Conservation (phyloP, 2,888 invertebrate species). For the Mythimna lalbum region DNA sequence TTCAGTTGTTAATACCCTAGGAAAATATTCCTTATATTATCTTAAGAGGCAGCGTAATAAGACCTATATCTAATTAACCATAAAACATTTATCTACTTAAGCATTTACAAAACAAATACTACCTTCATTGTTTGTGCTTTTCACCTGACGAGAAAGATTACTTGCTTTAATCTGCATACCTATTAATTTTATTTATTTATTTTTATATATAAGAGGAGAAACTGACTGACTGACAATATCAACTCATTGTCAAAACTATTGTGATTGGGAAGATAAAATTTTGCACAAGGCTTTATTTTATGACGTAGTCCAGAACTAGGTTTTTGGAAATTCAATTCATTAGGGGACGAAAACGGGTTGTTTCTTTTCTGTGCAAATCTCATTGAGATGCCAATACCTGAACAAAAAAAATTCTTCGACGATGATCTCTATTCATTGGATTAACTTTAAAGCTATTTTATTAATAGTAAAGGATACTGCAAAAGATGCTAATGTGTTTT, state of each 20-base stretch:
- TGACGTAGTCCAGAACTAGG: too few species aligned
- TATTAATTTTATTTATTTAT: not conserved
- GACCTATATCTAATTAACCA: conserved; percentile 21
- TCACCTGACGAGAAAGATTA: conserved; percentile 48
- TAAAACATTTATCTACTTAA: conserved; percentile 41
- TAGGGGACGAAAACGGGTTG: too few species aligned
- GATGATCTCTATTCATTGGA: not conserved
- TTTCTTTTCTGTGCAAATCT: too few species aligned
- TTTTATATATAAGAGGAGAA: too few species aligned
- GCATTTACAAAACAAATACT: conserved; percentile 27
- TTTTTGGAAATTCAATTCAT: too few species aligned
- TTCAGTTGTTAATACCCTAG: conserved; percentile 23
- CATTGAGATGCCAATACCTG: not conserved
- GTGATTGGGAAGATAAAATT: too few species aligned
- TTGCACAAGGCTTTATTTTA: too few species aligned
- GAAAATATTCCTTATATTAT: conserved; percentile 24
- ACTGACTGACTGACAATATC: too few species aligned
- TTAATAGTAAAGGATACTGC: not conserved
- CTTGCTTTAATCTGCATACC: conserved; percentile 20
- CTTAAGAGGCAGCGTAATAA: conserved; percentile 28
- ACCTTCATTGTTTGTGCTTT: conserved; percentile 49
- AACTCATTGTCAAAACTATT: too few species aligned
- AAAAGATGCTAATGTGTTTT: conserved; percentile 41
- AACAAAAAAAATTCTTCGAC: not conserved
- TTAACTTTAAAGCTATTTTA: not conserved